These are phyloP conservation scores for Ypsolopha sequella DNA, from an alignment of 2,888 invertebrate species.

Conservation along the genomic window DNA sequence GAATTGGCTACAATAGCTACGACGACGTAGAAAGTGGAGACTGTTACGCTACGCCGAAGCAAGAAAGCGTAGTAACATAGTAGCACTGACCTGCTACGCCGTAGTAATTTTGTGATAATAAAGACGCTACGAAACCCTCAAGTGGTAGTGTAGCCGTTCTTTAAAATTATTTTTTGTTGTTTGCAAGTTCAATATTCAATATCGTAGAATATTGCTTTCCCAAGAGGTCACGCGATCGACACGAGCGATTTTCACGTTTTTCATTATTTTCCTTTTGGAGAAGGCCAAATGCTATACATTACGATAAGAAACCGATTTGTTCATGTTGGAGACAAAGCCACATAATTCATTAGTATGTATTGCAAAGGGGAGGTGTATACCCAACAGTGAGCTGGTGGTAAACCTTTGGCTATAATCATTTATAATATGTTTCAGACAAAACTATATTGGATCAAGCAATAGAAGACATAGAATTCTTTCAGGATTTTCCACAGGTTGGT, in stretches of 20 bases:
- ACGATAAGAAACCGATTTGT: too few species aligned
- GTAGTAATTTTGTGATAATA: too few species aligned
- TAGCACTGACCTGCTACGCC: too few species aligned
- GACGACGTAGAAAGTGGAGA: too few species aligned
- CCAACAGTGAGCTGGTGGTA: too few species aligned
- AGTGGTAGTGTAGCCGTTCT: neutral
- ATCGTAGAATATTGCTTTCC: conserved; percentile 1
- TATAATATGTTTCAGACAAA: conserved; percentile 70
- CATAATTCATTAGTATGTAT: neutral
- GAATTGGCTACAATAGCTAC: too few species aligned
- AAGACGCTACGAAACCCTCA: too few species aligned
- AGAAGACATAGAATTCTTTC: conserved; percentile 73
- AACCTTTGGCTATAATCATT: neutral
- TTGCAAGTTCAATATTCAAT: conserved; percentile 4
- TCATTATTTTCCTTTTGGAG: conserved; percentile 1
- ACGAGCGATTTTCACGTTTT: conserved; percentile 15
- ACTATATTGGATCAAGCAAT: conserved; percentile 75
- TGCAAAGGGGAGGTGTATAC: too few species aligned
- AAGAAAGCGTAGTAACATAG: too few species aligned
- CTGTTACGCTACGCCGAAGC: too few species aligned
- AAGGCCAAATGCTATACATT: neutral
- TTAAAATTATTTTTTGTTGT: neutral
- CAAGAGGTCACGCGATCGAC: conserved; percentile 10
- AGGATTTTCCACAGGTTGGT: conserved; percentile 65
- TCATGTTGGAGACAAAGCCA: neutral